A percentile compares a stretch with the other conserved stretches of the same genome.
Conservation (phyloP, 1,140 invertebrate species). For the Phortica variegata region DNA sequence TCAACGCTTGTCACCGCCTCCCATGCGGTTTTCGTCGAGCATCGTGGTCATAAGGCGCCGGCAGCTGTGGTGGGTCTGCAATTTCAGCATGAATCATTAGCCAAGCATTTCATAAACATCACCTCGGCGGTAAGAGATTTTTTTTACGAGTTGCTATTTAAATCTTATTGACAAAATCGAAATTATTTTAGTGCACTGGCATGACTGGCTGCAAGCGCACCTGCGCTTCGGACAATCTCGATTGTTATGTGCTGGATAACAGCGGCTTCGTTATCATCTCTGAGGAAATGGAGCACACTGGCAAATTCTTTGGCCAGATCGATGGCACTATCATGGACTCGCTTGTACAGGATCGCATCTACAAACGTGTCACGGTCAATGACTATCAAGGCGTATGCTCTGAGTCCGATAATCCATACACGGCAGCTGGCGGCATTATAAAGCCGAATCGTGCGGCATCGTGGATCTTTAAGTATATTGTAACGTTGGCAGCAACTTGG, state of each 20-base stretch:
- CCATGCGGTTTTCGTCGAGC: constrained; percentile 86
- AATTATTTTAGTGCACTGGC: constrained; percentile 67
- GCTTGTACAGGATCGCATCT: constrained; percentile 85
- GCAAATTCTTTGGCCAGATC: constrained; percentile 87
- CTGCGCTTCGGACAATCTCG: constrained; percentile 80
- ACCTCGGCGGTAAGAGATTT: constrained; percentile 71
- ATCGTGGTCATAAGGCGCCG: constrained; percentile 78
- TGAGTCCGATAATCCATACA: constrained; percentile 72
- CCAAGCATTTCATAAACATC: constrained; percentile 81
- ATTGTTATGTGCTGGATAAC: constrained; percentile 90
- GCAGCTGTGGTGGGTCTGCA: constrained; percentile 88
- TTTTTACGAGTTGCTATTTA: not conserved
- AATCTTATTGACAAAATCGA: constrained; percentile 1
- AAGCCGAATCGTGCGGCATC: constrained; percentile 34
- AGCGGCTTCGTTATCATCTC: constrained; percentile 93
- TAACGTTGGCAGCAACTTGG: constrained; percentile 44
- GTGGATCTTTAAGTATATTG: constrained; percentile 46
- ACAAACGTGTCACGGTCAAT: constrained; percentile 79
- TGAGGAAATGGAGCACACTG: constrained; percentile 79
- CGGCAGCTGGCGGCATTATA: constrained; percentile 58
- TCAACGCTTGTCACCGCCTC: constrained; percentile 80
- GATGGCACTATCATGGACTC: constrained; percentile 95
- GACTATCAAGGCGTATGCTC: constrained; percentile 88
- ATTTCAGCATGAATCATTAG: constrained; percentile 77
- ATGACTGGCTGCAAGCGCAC: constrained; percentile 74